Conservation (phyloP, 2,797 vertebrate species). For the Liasis olivaceus region DNA sequence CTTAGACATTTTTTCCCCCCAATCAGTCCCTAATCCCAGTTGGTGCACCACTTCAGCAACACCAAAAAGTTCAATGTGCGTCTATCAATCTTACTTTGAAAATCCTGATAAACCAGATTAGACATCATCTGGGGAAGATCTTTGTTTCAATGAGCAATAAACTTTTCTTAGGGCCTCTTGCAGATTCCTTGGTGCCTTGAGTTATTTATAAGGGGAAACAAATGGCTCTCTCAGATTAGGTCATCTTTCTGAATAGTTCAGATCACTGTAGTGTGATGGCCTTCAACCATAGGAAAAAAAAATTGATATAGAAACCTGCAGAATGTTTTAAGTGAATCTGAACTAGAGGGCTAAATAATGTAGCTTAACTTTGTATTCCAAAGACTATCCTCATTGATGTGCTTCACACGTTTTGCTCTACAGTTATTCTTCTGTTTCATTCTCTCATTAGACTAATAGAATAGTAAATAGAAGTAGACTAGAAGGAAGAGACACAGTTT, state of each 20-base stretch:
- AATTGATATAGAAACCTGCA: conserved; percentile 21
- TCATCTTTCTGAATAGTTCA: conserved; percentile 15
- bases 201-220: background rate
- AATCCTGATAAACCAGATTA: background rate
- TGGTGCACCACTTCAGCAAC: background rate
- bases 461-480: background rate
- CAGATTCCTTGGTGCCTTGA: background rate
- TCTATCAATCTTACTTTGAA: background rate
- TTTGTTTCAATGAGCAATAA: background rate
- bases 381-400: background rate
- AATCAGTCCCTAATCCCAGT: background rate
- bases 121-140: conserved; percentile 5
- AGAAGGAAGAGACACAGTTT: background rate
- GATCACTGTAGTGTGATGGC: background rate
- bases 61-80: background rate
- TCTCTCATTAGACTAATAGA: conserved; percentile 11
- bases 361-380: conserved; percentile 3
- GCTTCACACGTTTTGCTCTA: background rate
- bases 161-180: background rate
- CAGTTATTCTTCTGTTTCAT: conserved; percentile 10
- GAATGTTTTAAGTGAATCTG: background rate
- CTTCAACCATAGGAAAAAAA: background rate
- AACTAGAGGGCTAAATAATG: background rate
- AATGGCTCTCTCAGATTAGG: background rate
- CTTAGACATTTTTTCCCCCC: background rate